These are phyloP conservation scores for Hypomecis punctinalis DNA, from an alignment of 2,888 invertebrate genomes.

Conservation along the genomic window DNA sequence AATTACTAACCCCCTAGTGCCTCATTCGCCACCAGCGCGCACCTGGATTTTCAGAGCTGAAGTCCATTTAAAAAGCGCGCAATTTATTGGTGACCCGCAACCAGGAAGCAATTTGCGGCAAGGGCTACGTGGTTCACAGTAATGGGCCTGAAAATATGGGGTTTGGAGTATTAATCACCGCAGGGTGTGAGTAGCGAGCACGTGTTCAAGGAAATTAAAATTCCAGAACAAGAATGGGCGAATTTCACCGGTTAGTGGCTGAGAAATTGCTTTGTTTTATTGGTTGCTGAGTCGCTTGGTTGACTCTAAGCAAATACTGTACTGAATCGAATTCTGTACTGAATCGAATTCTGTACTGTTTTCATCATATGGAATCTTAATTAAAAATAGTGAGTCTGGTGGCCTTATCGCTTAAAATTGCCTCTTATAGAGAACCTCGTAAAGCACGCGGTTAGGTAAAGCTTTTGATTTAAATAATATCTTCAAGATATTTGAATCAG, in stretches of 20 bases:
- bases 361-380: too few relatives aligned
- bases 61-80: constrained; percentile 16
- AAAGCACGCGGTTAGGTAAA: too few relatives aligned
- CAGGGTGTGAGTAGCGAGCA: background rate
- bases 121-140: constrained; percentile 20
- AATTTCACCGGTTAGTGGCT: background rate
- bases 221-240: background rate
- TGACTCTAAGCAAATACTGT: too few relatives aligned
- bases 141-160: constrained; percentile 20
- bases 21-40: background rate
- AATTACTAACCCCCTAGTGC: background rate
- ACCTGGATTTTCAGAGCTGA: background rate
- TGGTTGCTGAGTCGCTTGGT: too few relatives aligned
- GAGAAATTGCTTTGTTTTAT: too few relatives aligned
- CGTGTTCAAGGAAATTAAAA: constrained; percentile 9
- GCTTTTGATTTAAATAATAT: too few relatives aligned
- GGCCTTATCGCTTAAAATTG: too few relatives aligned
- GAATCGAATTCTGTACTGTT: too few relatives aligned
- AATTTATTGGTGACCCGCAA: constrained; percentile 23
- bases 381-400: too few relatives aligned
- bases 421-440: too few relatives aligned
- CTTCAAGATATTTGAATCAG: too few relatives aligned
- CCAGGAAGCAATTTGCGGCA: constrained; percentile 28
- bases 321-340: too few relatives aligned
- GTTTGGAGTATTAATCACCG: constrained; percentile 16